Conservation (phyloP, 2,797 vertebrate genomes). For the Crenichthys baileyi region DNA sequence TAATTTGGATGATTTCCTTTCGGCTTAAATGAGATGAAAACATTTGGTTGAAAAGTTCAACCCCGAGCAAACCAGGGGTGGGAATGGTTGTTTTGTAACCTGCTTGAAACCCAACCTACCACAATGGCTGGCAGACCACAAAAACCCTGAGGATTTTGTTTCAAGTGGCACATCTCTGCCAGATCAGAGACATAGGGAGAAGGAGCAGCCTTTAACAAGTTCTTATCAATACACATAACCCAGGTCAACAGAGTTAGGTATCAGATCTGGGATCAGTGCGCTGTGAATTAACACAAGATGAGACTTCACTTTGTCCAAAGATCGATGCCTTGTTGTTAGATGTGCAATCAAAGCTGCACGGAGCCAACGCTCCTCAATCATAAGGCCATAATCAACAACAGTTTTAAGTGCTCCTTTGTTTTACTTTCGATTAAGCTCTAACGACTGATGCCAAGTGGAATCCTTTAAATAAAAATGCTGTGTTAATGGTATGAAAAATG, state of each 20-base stretch:
- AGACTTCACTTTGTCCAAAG: conserved; percentile 83
- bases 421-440: conserved; percentile 86
- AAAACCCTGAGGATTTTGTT: conserved; percentile 70
- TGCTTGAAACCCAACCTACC: conserved; percentile 73
- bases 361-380: conserved; percentile 79
- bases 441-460: conserved; percentile 82
- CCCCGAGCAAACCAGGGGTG: conserved; percentile 36
- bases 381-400: conserved; percentile 87
- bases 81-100: conserved; percentile 75
- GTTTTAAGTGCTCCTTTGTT: conserved; percentile 84
- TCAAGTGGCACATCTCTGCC: conserved; percentile 60
- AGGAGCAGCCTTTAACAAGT: conserved; percentile 71
- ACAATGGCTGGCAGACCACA: conserved; percentile 35
- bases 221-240: conserved; percentile 77
- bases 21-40: conserved; percentile 31
- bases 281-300: conserved; percentile 87
- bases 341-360: conserved; percentile 85
- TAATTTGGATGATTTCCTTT: conserved; percentile 29
- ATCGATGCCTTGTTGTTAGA: conserved; percentile 88
- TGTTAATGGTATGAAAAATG: conserved; percentile 81
- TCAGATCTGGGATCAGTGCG: conserved; percentile 75
- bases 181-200: conserved; percentile 54
- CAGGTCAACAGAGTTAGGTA: conserved; percentile 80
- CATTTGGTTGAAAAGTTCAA: conserved; percentile 41
- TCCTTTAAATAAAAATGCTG: conserved; percentile 88